Conservation (phyloP, 2,888 invertebrate species). For the Pterobdella sp. region DNA sequence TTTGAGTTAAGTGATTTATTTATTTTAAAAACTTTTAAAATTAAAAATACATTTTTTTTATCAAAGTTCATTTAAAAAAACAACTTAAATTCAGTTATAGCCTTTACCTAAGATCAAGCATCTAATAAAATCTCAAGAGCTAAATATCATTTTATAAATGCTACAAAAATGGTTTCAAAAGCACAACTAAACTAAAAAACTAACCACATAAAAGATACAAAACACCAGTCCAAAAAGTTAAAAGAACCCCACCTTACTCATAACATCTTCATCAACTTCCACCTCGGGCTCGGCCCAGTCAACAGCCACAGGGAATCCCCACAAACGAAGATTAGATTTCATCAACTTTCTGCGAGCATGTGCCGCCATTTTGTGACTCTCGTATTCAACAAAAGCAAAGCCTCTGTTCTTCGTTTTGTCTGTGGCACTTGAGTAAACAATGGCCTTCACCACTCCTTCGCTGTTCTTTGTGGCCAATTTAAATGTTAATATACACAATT, state of each 20-base stretch:
- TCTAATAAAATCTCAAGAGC: not conserved
- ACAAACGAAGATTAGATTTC: conserved; percentile 58
- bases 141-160: conserved; percentile 13
- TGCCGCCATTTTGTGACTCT: conserved; percentile 61
- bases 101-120: not conserved
- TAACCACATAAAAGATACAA: no score
- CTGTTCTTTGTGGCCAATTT: conserved; percentile 53
- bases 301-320: conserved; percentile 65
- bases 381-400: conserved; percentile 72
- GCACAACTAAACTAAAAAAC: not conserved
- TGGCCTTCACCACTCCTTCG: conserved; percentile 60
- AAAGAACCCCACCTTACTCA: conserved; percentile 54
- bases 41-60: not conserved
- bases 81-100: not conserved
- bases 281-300: conserved; percentile 82
- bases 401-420: conserved; percentile 66
- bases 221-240: no score
- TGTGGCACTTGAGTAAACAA: conserved; percentile 59
- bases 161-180: not conserved
- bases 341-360: conserved; percentile 52
- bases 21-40: not conserved
- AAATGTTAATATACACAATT: not conserved
- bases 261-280: conserved; percentile 64
- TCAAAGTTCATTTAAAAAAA: not conserved
- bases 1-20: not conserved